Base-by-base conservation (phyloP, 1,140 invertebrate genomes). In the Zophobas morio region DNA sequence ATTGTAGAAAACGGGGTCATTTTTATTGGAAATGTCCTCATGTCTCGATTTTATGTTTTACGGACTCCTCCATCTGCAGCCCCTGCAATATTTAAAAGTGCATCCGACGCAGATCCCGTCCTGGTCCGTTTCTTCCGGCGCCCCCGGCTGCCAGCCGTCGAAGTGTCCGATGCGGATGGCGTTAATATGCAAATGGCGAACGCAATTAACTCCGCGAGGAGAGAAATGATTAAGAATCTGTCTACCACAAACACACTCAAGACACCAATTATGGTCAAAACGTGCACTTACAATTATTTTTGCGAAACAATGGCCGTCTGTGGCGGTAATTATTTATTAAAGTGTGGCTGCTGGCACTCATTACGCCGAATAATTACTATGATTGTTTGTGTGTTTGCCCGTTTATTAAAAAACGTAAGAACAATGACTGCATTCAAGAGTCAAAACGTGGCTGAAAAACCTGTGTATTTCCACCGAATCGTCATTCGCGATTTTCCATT, bases 131-230 rank as follows among this genome's bases (percentile, higher is more conserved):
- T n/a, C 1, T 42, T 33, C 6, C 57, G 57, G 37, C 49, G 20
- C n/a, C n/a, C 60, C 42, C 42, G n/a, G 32, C n/a, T 57, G 1
- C 54, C 20, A 39, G 39, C 60, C n/a, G 39, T 42, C 33, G 42
- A 66, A 66, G 60, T 66, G 37, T 66, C 60, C 40, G 42, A 63
- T 3, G 34, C 32, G 57, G 42, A 63, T 63, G 35, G 57, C 57
- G 42, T 66, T 66, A 66, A 66, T 66, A 66, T 66, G 60, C 60
- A 66, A 66, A 66, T 66, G 60, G 60, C 60, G 33, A 66, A 66
- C 60, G 60, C 60, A 66, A 66, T 66, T 66, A 66, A 66, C 60
- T 66, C 60, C 0, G 53, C 1, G 5, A 39, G 57, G 57, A 66
- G 37, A 66, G 57, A 66, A 39, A 66, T 66, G 42, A 66, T 66